Conservation (phyloP, 2,113 vertebrate species). For the Perognathus longimembris region DNA sequence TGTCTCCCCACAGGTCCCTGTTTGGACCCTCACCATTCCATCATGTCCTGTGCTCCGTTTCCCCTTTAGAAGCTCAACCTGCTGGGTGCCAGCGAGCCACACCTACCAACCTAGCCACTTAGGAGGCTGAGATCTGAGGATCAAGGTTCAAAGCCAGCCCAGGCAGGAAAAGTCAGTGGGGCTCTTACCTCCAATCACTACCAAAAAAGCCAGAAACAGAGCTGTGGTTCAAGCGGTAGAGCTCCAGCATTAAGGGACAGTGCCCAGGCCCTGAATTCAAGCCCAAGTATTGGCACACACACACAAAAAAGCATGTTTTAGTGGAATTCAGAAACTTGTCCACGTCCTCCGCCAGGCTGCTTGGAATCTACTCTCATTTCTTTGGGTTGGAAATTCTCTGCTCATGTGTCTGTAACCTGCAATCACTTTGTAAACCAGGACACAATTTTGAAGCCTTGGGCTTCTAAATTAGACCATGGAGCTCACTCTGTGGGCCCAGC, state of each 20-base stretch:
- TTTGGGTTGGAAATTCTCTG: slow-evolving; percentile 40
- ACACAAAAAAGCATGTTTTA: slow-evolving; percentile 58
- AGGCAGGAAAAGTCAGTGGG: too few species aligned
- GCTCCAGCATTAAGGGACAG: too few species aligned
- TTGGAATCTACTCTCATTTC: slow-evolving; percentile 48
- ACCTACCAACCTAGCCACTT: not conserved
- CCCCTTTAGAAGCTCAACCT: not conserved
- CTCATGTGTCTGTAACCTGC: slow-evolving; percentile 53
- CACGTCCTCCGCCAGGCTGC: not conserved
- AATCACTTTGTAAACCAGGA: slow-evolving; percentile 57
- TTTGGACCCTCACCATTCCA: not conserved
- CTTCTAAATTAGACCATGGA: slow-evolving; percentile 56
- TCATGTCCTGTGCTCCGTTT: not conserved
- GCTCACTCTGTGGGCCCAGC: slow-evolving; percentile 11
- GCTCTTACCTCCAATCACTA: too few species aligned
- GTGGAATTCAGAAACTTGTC: slow-evolving; percentile 52
- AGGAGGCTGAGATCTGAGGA: too few species aligned
- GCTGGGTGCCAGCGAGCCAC: not conserved
- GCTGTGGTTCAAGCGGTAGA: too few species aligned
- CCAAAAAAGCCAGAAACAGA: too few species aligned
- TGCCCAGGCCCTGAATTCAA: too few species aligned
- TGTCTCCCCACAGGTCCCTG: not conserved
- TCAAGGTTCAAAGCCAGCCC: too few species aligned
- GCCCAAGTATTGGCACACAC: too few species aligned
- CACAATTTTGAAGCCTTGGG: slow-evolving; percentile 55